Base-by-base conservation (phyloP, 1,140 invertebrate genomes). In the Vanessa tameamea region DNA sequence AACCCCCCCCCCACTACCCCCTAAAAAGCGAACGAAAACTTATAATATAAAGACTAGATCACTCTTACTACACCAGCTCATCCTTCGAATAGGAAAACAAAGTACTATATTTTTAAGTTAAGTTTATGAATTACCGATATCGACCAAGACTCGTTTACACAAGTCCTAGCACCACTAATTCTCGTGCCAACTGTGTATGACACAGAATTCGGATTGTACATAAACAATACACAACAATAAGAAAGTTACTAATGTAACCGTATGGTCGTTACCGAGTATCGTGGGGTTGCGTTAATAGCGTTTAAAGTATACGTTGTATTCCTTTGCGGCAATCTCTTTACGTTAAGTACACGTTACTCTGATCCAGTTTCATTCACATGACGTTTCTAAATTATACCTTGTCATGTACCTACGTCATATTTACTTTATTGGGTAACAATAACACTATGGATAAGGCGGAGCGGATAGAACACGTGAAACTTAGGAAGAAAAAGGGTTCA, bases 301-400 rank as follows among this genome's bases (percentile, higher is more conserved):
- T 47, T 47, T 69, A 69, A 59, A 69, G 57, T 47, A 69, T 59
- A 69, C 16, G 53, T 69, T 69, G 37, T 16, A 37, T 20, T 47
- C 12, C n/a, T 7, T 15, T 23, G 12, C 20, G 50, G 23, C 47
- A 7, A n/a, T 69, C 26, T 69, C 23, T 59, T 37, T 16, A 69
- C 16, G 23, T 47, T 55, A 69, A 47, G 50, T 69, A 59, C 37
- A 69, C 48, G 51, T 47, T 57, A 57, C 20, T 16, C 15, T 67
- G 26, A 14, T 47, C 51, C 47, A 69, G 51, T 47, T 57, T 59
- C 13, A 47, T 47, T 16, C 23, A 20, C 20, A 37, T 13, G 23
- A 20, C 57, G 16, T 59, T 20, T 59, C 43, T 20, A 37, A 66
- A 31, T 20, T 50, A 23, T 53, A 67, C 53, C 9, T 26, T 9